Percentiles rank a stretch among this genome's conserved stretches.
Conservation (phyloP, 2,888 invertebrate species). For the Acrocyrtus sp. region DNA sequence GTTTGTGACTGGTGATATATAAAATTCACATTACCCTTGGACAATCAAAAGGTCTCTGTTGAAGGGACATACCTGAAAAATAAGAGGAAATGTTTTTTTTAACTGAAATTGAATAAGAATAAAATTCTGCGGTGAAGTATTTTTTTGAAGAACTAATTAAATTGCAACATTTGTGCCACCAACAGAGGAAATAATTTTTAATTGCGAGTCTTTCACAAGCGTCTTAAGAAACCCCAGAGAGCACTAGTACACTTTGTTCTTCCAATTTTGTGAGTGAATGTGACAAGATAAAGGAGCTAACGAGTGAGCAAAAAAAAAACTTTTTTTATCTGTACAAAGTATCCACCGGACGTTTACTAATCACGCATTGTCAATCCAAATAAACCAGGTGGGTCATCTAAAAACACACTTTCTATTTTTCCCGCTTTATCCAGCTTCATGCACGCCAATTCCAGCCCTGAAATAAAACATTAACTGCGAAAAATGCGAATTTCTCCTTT, state of each 20-base stretch:
- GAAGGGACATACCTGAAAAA: too few relatives aligned
- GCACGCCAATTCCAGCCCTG: too few relatives aligned
- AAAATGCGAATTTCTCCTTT: neutral
- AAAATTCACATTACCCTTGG: too few relatives aligned
- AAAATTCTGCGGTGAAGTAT: too few relatives aligned
- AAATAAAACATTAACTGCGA: neutral
- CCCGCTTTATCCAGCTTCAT: neutral
- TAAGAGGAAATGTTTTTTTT: too few relatives aligned
- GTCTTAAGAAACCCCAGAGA: neutral
- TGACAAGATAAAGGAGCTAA: neutral
- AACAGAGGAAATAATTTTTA: too few relatives aligned
- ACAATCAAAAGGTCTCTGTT: too few relatives aligned
- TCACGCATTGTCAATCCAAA: constrained; percentile 24
- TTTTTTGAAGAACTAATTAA: too few relatives aligned
- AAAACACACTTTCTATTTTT: too few relatives aligned
- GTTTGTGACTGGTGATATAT: too few relatives aligned
- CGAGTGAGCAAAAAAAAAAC: neutral
- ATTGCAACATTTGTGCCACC: too few relatives aligned
- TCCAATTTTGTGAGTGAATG: neutral
- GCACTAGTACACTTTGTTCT: neutral
- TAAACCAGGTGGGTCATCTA: constrained; percentile 25
- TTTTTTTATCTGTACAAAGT: neutral
- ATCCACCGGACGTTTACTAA: constrained; percentile 8
- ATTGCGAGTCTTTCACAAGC: neutral
- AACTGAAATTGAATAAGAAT: too few relatives aligned